phyloP scores from a whole-genome alignment of 2,888 invertebrate species.

The Pimpla rufipes region DNA sequence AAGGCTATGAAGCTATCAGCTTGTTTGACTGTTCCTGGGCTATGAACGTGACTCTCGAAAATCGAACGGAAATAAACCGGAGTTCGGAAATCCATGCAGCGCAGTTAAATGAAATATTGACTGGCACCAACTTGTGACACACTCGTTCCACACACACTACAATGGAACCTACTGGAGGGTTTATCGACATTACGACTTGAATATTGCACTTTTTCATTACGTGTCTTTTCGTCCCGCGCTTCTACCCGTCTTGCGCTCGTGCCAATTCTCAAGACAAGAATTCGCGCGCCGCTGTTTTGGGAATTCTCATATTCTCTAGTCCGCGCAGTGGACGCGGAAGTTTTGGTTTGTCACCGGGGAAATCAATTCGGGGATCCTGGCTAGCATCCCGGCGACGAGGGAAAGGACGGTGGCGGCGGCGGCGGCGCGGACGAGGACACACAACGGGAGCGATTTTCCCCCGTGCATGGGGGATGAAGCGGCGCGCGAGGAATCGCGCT shows the following conservation, averaged over 20 bases:
- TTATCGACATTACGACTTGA: too few species aligned
- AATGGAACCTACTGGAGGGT: too few species aligned
- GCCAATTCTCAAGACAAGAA: constrained; percentile 2
- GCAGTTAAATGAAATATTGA: too few species aligned
- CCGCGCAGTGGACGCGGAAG: neutral
- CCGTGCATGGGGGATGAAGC: constrained; percentile 10
- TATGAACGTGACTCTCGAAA: neutral
- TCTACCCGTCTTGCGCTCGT: neutral
- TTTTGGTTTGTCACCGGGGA: constrained; percentile 44
- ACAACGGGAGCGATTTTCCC: neutral
- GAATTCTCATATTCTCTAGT: neutral
- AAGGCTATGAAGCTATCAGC: neutral
- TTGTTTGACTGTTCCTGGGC: neutral
- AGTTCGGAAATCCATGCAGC: too few species aligned
- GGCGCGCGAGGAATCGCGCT: neutral
- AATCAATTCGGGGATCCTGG: constrained; percentile 41
- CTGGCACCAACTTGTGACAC: too few species aligned
- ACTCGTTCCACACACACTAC: too few species aligned
- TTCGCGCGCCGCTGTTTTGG: neutral
- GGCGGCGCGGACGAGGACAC: neutral
- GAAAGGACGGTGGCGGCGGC: neutral
- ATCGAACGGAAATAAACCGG: too few species aligned
- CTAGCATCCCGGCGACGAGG: neutral
- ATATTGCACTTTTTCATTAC: neutral
- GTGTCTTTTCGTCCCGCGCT: neutral